These are phyloP conservation scores for Physeter macrocephalus DNA, from an alignment of 2,113 vertebrate species.

Conservation along the genomic window DNA sequence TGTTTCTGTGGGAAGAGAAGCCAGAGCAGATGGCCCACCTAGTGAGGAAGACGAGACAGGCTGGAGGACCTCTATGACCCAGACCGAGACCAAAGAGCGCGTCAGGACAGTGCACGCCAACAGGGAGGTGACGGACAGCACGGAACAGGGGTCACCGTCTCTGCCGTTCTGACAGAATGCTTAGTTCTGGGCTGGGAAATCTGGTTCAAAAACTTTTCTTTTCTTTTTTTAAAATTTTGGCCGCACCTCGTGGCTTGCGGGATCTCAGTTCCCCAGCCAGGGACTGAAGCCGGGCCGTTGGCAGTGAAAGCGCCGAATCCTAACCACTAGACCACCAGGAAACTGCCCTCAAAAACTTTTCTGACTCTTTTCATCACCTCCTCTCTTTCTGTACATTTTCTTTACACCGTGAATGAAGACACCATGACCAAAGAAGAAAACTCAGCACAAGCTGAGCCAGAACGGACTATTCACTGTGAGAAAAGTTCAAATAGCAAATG, in stretches of 20 bases:
- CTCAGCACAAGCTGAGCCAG: background rate
- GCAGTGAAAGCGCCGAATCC: background rate
- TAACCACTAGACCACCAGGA: background rate
- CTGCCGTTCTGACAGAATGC: background rate
- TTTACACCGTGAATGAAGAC: background rate
- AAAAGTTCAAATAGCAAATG: background rate
- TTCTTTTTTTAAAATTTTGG: background rate
- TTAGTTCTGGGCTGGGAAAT: background rate
- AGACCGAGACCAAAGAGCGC: background rate
- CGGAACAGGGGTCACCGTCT: background rate
- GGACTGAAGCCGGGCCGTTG: background rate
- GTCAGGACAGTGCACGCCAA: background rate
- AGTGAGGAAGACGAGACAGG: background rate
- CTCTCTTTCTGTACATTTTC: background rate
- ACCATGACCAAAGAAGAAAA: background rate
- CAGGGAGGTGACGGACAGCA: background rate
- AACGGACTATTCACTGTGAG: background rate
- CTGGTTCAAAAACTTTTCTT: background rate
- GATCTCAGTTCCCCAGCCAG: background rate
- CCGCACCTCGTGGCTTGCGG: background rate
- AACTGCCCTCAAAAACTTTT: background rate
- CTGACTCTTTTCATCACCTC: background rate
- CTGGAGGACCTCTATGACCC: background rate
- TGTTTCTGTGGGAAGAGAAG: rapidly evolving
- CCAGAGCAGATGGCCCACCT: rapidly evolving